Conservation (phyloP, 2,888 invertebrate species). For the Acholoe squamosa region DNA sequence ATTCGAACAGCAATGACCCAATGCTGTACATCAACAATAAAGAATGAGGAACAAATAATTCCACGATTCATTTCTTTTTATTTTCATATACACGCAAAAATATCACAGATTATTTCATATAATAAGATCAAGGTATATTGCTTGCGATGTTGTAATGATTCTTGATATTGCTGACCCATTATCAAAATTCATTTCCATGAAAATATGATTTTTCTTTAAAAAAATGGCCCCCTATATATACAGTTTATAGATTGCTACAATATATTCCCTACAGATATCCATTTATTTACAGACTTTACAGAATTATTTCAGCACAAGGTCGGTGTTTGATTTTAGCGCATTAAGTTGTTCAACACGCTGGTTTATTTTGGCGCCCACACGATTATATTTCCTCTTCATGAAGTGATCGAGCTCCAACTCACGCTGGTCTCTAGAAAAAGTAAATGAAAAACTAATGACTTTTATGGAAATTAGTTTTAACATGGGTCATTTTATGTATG, state of each 20-base stretch:
- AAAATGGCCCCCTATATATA: not conserved
- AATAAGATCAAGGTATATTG: not conserved
- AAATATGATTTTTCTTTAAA: not conserved
- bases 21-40: no score
- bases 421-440: slow-evolving; percentile 78
- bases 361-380: slow-evolving; percentile 78
- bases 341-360: slow-evolving; percentile 68
- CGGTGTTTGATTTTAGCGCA: slow-evolving; percentile 62
- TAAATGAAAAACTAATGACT: no score
- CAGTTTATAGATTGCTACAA: not conserved
- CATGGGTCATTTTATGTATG: no score
- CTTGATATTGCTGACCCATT: not conserved
- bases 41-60: no score
- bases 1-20: no score
- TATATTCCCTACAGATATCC: not conserved
- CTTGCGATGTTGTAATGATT: not conserved
- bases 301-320: slow-evolving; percentile 64
- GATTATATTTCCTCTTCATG: slow-evolving; percentile 81
- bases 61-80: no score
- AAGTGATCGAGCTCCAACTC: slow-evolving; percentile 81
- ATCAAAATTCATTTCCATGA: not conserved
- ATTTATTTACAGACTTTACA: not conserved
- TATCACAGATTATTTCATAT: slow-evolving; percentile 6
- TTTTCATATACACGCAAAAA: not conserved
- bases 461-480: no score